Conservation (phyloP, 1,140 invertebrate species). For the Hesperophylax magnus region DNA sequence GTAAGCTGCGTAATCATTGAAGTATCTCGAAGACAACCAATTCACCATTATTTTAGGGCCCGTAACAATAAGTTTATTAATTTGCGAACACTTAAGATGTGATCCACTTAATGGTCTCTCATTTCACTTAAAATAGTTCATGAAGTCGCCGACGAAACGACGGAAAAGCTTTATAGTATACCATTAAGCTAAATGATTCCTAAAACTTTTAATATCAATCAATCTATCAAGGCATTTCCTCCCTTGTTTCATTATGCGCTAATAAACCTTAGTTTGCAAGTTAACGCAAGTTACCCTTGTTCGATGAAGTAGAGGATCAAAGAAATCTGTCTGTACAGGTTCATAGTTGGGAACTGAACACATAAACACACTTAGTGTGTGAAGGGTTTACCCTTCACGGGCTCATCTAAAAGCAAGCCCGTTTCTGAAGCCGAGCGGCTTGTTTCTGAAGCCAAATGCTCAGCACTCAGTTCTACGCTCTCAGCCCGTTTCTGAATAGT, state of each 20-base stretch:
- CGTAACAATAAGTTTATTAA: no score
- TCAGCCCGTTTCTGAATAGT: slow-evolving; percentile 27
- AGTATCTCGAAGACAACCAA: no score
- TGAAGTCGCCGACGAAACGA: not conserved
- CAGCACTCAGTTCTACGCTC: not conserved
- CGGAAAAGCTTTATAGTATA: not conserved
- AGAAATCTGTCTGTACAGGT: slow-evolving; percentile 20
- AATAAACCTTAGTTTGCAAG: slow-evolving; percentile 15
- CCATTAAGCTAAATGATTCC: slow-evolving; percentile 31
- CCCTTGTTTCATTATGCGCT: slow-evolving; percentile 7
- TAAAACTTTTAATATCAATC: slow-evolving; percentile 30
- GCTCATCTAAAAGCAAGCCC: not conserved
- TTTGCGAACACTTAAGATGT: no score
- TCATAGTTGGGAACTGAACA: not conserved
- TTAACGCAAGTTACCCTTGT: slow-evolving; percentile 23
- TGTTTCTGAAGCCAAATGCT: no score
- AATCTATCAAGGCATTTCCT: not conserved
- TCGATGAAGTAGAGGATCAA: slow-evolving; percentile 18
- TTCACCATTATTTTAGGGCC: no score
- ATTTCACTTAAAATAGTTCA: not conserved
- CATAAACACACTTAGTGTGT: slow-evolving; percentile 37
- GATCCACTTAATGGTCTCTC: not conserved
- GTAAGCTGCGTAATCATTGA: no score
- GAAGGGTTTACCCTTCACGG: not conserved
- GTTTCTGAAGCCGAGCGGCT: no score